Percentiles rank a stretch among this genome's conserved stretches.
These are phyloP conservation scores for Sebastes ruberrimus DNA, from an alignment of 2,797 vertebrate genomes.

Conservation along the genomic window DNA sequence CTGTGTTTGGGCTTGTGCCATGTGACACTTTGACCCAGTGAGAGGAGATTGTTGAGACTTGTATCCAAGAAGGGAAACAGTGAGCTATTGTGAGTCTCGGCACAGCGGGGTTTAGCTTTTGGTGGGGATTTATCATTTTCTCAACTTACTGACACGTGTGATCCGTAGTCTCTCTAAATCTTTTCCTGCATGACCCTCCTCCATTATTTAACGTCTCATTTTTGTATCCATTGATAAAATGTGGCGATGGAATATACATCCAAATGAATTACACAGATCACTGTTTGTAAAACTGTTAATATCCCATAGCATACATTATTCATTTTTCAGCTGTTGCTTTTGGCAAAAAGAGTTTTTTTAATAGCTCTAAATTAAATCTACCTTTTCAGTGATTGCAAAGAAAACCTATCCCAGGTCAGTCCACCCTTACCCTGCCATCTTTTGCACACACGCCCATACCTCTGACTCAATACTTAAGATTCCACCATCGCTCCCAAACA, in stretches of 20 bases:
- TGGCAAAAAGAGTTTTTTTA: neutral
- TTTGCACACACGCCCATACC: conserved; percentile 26
- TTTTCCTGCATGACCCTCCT: neutral
- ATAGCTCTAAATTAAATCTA: neutral
- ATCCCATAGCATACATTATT: neutral
- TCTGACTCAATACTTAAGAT: conserved; percentile 69
- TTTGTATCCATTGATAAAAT: conserved; percentile 5
- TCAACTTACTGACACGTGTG: conserved; percentile 63
- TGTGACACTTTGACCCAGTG: conserved; percentile 74
- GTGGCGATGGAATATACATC: neutral
- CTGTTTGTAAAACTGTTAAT: conserved; percentile 8
- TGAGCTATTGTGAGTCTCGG: conserved; percentile 76
- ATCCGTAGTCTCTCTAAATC: conserved; percentile 43
- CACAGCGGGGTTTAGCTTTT: conserved; percentile 65
- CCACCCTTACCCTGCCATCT: neutral
- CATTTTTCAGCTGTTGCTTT: conserved; percentile 1
- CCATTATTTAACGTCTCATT: conserved; percentile 17
- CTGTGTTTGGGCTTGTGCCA: conserved; percentile 81
- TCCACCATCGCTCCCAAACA: conserved; percentile 68
- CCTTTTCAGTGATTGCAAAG: conserved; percentile 26
- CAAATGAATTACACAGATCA: neutral
- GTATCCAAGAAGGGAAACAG: conserved; percentile 73
- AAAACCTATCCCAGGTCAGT: conserved; percentile 6
- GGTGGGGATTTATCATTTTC: conserved; percentile 71
- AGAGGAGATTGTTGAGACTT: conserved; percentile 77